Conservation (phyloP, 2,888 invertebrate species). For the Troglohyphantes excavatus region DNA sequence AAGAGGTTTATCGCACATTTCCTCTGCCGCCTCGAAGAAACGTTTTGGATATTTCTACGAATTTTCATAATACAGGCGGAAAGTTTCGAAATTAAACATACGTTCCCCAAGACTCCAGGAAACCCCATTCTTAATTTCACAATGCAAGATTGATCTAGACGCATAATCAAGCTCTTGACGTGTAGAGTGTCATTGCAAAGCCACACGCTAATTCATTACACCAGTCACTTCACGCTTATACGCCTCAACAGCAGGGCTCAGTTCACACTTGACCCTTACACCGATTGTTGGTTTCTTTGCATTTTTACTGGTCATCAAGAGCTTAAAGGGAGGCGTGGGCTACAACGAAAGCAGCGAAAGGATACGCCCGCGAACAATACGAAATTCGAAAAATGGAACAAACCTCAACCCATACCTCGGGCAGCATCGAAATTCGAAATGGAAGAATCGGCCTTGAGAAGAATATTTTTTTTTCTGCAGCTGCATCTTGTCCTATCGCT, state of each 20-base stretch:
- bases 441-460: slow-evolving; percentile 44
- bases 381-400: slow-evolving; percentile 52
- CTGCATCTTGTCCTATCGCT: slow-evolving; percentile 21
- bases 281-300: slow-evolving; percentile 18
- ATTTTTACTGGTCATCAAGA: slow-evolving; percentile 10
- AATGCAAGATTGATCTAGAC: not conserved
- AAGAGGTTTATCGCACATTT: too few relatives aligned
- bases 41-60: not conserved
- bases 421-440: slow-evolving; percentile 17
- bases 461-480: not conserved
- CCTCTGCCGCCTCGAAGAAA: not conserved
- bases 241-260: not conserved
- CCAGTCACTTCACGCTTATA: not conserved
- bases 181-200: not conserved
- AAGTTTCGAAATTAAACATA: not conserved
- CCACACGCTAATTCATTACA: not conserved
- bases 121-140: not conserved
- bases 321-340: slow-evolving; percentile 52
- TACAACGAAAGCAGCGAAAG: not conserved
- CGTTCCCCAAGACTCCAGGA: not conserved
- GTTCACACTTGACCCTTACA: not conserved
- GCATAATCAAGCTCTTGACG: not conserved
- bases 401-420: slow-evolving; percentile 44
- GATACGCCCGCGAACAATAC: slow-evolving; percentile 57
- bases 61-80: not conserved